These are phyloP conservation scores for Molossus alvarezi DNA, from an alignment of 2,797 vertebrate genomes.

Conservation along the genomic window DNA sequence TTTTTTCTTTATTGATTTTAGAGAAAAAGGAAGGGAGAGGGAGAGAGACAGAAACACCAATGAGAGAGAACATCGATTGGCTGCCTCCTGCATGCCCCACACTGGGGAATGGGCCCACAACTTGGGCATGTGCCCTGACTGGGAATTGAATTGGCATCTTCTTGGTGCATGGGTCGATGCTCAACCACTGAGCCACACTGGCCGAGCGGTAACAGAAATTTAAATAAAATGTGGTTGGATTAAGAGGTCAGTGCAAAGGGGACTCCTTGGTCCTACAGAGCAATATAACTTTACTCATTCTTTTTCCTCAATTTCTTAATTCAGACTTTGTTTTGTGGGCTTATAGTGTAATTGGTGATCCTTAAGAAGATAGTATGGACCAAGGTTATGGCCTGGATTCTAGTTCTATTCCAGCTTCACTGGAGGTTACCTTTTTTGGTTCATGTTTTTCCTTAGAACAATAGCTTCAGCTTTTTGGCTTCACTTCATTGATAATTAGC, in stretches of 20 bases:
- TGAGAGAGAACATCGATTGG: too few relatives aligned
- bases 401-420: neutral
- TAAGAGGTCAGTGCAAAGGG: neutral
- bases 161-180: too few relatives aligned
- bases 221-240: constrained; percentile 45
- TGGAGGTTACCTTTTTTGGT: neutral
- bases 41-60: too few relatives aligned
- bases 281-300: neutral
- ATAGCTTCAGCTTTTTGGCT: constrained; percentile 3
- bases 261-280: neutral
- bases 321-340: neutral
- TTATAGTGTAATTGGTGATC: neutral
- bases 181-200: too few relatives aligned
- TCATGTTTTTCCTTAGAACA: neutral
- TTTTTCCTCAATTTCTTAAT: constrained; percentile 26
- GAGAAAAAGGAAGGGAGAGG: too few relatives aligned
- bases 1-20: too few relatives aligned
- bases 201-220: neutral
- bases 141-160: too few relatives aligned
- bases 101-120: too few relatives aligned
- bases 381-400: neutral
- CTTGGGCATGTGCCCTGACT: too few relatives aligned
- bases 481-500: constrained; percentile 16
- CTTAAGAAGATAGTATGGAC: neutral
- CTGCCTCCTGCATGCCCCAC: too few relatives aligned